Evolutionary conservation across 2,797 vertebrate species (phyloP), one percentile per base, ranked within the genome.

Genomic region (Miichthys miiuy): DNA sequence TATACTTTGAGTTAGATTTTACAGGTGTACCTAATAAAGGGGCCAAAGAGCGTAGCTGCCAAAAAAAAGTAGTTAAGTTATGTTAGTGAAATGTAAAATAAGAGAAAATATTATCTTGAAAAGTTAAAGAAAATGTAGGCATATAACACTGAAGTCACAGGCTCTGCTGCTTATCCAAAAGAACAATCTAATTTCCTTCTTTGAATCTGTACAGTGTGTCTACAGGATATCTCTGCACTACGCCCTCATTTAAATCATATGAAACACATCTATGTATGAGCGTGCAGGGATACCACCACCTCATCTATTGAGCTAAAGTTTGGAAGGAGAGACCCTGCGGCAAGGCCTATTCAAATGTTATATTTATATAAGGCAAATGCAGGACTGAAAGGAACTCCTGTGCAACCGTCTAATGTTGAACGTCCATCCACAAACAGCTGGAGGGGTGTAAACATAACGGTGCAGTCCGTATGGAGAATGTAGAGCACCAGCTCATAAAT

Each of bases 401-500:
- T 65, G 67, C 21, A 64, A 48, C 48, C 4, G 52, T 73, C 66
- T 54, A 58, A 64, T 77, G 81, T 72, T 67, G 17, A 65, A 64
- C 34, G 66, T 79, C 80, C 79, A 52, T 87, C 72, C 23, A 46
- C 71, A 68, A 79, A 77, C 87, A 86, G 81, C 84, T 80, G 54
- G 34, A 14, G 47, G 79, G 58, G 70, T 64, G 50, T 79, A 80
- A 89, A 80, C 80, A 83, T 20, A 50, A 61, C 18, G 17, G n/a
- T 7, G 17, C 0, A 3, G 65, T 52, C 64, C 41, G 6, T 77
- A 87, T 71, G 86, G 79, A 75, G 75, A 86, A 79, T 34, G 61
- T 88, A 75, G 44, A 54, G 77, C 69, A 44, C 3, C 74, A 81
- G 84, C 82, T 88, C 72, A 57, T 87, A 89, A 87, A 89, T 58